Conservation (phyloP, 2,888 invertebrate genomes). For the Scaptomyza flava region DNA sequence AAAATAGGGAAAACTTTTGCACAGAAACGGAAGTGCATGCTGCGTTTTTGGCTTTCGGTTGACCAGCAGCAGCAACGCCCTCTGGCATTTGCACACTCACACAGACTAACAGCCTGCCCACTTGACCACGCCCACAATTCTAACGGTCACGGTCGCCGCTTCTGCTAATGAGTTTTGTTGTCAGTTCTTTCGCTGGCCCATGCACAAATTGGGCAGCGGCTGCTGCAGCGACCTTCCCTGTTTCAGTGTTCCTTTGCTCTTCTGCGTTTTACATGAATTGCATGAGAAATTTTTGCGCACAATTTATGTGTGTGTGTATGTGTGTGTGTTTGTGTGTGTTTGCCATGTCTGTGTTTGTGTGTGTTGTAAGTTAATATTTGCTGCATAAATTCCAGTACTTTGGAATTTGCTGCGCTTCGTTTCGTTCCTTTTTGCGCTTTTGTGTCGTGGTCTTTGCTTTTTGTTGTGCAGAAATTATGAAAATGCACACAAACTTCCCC, state of each 20-base stretch:
- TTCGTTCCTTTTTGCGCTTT: constrained; percentile 53
- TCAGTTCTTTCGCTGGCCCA: constrained; percentile 61
- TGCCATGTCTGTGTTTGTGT: constrained; percentile 30
- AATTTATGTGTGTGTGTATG: constrained; percentile 39
- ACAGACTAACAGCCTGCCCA: not conserved
- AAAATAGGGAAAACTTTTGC: constrained; percentile 66
- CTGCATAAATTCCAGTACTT: constrained; percentile 73
- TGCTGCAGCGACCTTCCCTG: constrained; percentile 28
- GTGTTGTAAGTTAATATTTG: constrained; percentile 76
- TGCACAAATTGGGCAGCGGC: constrained; percentile 67
- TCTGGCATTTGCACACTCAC: constrained; percentile 21
- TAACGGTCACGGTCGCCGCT: constrained; percentile 73
- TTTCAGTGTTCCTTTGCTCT: not conserved
- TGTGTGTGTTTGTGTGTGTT: constrained; percentile 4
- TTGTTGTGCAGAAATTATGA: constrained; percentile 70
- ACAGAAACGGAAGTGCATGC: constrained; percentile 64
- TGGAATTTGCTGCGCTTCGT: constrained; percentile 66
- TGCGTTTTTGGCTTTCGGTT: constrained; percentile 69
- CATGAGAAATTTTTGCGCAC: constrained; percentile 49
- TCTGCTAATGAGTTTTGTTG: constrained; percentile 80
- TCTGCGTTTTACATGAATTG: constrained; percentile 52
- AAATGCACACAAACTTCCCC: constrained; percentile 49
- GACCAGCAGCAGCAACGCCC: constrained; percentile 60
- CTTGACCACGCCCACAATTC: constrained; percentile 51
- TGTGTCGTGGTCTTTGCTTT: constrained; percentile 44